Evolutionary conservation across 2,888 invertebrate genomes (phyloP).

Genomic region (Nezara viridula): DNA sequence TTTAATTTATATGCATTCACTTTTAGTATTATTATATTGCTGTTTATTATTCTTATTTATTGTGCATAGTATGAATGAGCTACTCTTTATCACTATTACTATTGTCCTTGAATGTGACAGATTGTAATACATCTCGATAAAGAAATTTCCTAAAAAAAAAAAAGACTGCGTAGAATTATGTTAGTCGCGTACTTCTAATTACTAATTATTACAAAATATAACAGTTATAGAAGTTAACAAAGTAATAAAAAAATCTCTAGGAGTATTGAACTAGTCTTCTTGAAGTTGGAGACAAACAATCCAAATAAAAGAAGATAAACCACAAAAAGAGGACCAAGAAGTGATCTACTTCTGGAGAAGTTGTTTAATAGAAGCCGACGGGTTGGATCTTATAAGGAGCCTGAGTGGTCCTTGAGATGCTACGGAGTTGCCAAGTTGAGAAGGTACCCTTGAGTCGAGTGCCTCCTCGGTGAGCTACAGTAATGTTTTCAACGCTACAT

Average conservation of each 20-base stretch:
- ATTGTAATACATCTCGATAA: too few relatives aligned
- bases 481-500: slow-evolving; percentile 7
- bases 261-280: not conserved
- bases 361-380: slow-evolving; percentile 26
- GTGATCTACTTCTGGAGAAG: slow-evolving; percentile 6
- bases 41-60: too few relatives aligned
- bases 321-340: not conserved
- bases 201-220: not conserved
- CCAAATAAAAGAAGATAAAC: not conserved
- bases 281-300: not conserved
- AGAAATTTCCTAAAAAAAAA: too few relatives aligned
- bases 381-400: slow-evolving; percentile 29
- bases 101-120: too few relatives aligned
- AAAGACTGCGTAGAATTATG: too few relatives aligned
- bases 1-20: too few relatives aligned
- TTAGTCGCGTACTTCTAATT: too few relatives aligned
- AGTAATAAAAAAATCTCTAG: not conserved
- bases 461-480: not conserved
- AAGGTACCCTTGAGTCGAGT: slow-evolving; percentile 40
- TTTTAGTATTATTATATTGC: too few relatives aligned
- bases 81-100: too few relatives aligned
- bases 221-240: not conserved
- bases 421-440: slow-evolving; percentile 38
- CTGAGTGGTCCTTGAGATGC: slow-evolving; percentile 32
- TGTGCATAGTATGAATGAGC: too few relatives aligned